Evolutionary conservation across 2,888 invertebrate genomes (phyloP).

Genomic region (Ganaspis brasiliensis): DNA sequence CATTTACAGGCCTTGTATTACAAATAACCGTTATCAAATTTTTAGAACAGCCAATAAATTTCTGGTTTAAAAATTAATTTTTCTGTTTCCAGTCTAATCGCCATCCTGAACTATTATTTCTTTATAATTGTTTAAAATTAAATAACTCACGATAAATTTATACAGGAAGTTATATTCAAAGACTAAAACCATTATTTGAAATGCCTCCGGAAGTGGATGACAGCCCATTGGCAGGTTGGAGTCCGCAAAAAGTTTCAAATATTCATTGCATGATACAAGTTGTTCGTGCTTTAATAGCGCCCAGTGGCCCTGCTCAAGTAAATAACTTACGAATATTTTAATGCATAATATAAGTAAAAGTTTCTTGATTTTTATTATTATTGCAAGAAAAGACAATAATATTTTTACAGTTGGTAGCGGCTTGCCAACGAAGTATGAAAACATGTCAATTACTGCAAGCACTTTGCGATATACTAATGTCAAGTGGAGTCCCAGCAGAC

Average conservation of each 20-base stretch:
- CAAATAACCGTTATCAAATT: too few relatives aligned
- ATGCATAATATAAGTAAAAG: background rate
- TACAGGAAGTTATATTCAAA: constrained; percentile 93
- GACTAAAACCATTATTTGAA: constrained; percentile 93
- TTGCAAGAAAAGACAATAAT: constrained; percentile 54
- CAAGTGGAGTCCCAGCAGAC: constrained; percentile 97
- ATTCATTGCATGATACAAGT: constrained; percentile 95
- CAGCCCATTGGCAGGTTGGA: constrained; percentile 86
- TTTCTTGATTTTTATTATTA: constrained; percentile 7
- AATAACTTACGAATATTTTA: too few relatives aligned
- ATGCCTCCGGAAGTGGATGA: constrained; percentile 88
- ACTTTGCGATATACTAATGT: constrained; percentile 95
- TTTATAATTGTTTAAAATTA: constrained; percentile 14
- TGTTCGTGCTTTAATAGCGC: constrained; percentile 94
- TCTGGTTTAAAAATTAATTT: background rate
- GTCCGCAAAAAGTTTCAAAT: constrained; percentile 96
- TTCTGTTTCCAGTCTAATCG: too few relatives aligned
- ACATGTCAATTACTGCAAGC: constrained; percentile 90
- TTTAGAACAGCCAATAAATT: too few relatives aligned
- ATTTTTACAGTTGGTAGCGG: constrained; percentile 71
- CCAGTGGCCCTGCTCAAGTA: constrained; percentile 94
- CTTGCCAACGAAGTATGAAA: constrained; percentile 95
- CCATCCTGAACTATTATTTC: too few relatives aligned
- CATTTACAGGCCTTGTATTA: too few relatives aligned
- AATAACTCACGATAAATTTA: constrained; percentile 21